Base-by-base conservation (phyloP, 1,140 invertebrate species). In the Berghia stephanieae region DNA sequence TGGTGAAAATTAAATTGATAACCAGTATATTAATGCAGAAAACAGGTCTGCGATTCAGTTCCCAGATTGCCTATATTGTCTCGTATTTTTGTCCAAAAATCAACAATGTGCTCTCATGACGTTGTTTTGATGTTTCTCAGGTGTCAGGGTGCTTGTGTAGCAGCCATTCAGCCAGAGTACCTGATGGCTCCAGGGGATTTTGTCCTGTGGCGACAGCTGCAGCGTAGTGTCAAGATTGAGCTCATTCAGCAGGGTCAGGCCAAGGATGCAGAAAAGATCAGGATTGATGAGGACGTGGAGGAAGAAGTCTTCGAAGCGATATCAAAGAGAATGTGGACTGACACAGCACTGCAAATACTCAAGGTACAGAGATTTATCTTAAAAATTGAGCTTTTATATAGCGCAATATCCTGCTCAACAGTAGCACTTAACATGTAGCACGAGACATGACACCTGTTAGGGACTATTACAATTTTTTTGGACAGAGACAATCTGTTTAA, bases 241-340 rank as follows among this genome's bases (percentile, higher is more conserved):
- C 79, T 84, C 52, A 16, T 80, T 27, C 80, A 82, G 49, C 78
- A 85, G 68, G 77, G 70, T 13, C 27, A 77, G 46, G 24, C 27
- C 24, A 74, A 75, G 24, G 79, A 80, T 27, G 77, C 73, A 6
- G 75, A 57, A 21, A 77, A 69, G 36, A 74, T 79, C 43, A n/a
- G 60, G 40, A 27, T 31, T 8, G 82, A 84, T 24, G 82, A 86
- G 38, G 80, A 83, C 34, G 79, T 88, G 24, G 85, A 86, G 38
- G 83, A 87, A 49, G 84, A 89, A 68, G 79, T 88, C 16, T 90
- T 90, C 86, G 88, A 90, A 78, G 83, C 85, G 10, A 83, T 90
- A 6, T 88, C 87, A 13, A 90, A 89, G 80, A 79, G 86, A 68
- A 84, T 87, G 18, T 90, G 89, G 89, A 86, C 86, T 3, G 89